Conservation (phyloP, 2,797 vertebrate genomes). For the Lacerta bilineata region DNA sequence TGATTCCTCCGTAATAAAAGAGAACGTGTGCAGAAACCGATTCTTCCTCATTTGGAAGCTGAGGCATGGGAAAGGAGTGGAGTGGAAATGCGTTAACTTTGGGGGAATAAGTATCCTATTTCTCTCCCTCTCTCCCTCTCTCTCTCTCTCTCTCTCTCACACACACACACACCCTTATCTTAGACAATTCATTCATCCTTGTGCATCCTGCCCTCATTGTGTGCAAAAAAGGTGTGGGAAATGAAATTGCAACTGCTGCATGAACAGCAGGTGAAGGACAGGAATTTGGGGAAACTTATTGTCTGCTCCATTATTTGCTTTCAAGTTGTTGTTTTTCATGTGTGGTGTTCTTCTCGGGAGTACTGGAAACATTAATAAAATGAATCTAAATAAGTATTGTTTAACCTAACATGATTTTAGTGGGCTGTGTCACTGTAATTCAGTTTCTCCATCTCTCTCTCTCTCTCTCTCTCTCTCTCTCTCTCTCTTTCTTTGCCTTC, state of each 20-base stretch:
- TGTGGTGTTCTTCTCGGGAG: background rate
- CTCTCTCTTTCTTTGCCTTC: background rate
- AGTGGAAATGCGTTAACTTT: background rate
- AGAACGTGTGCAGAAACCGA: background rate
- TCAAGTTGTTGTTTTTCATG: background rate
- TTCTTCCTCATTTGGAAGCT: background rate
- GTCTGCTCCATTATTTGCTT: background rate
- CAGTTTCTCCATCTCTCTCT: background rate
- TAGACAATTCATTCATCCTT: background rate
- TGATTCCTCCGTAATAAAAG: background rate
- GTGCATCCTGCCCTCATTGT: background rate
- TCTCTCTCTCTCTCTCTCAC: too few relatives aligned
- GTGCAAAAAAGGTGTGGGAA: background rate
- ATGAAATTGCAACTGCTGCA: background rate
- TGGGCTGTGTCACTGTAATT: too few relatives aligned
- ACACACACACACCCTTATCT: background rate
- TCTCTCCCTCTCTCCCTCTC: too few relatives aligned
- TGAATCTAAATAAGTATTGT: background rate
- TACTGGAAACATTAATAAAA: background rate
- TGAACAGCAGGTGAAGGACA: background rate
- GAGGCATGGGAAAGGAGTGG: background rate
- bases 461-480: too few relatives aligned
- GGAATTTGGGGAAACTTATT: background rate
- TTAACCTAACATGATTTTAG: too few relatives aligned
- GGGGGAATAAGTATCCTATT: background rate